phyloP scores from a whole-genome alignment of 2,888 invertebrate genomes.

The Catocala sponsa region DNA sequence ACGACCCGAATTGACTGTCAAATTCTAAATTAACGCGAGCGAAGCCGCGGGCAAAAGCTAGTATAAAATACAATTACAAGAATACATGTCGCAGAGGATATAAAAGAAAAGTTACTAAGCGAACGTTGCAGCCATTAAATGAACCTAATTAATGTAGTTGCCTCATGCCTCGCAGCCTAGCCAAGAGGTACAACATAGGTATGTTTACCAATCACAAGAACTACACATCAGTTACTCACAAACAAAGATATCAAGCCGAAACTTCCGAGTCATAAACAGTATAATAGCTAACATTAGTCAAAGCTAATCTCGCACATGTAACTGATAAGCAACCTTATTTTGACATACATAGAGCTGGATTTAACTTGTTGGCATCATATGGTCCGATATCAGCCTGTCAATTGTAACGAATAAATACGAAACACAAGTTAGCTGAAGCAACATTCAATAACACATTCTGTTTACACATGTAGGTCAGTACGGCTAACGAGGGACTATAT shows the following conservation, averaged over 20 bases:
- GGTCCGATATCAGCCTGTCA: constrained; percentile 24
- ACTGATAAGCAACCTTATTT: constrained; percentile 1
- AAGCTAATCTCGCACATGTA: neutral
- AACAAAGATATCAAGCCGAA: constrained; percentile 3
- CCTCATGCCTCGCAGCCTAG: no score
- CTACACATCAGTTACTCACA: neutral
- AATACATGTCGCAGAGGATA: no score
- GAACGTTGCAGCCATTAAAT: no score
- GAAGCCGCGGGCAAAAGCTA: no score
- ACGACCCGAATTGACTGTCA: no score
- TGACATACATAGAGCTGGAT: neutral
- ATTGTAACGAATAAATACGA: constrained; percentile 51
- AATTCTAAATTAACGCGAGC: no score
- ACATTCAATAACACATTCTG: constrained; percentile 63
- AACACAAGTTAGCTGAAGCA: constrained; percentile 38
- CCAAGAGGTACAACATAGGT: neutral
- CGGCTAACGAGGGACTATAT: constrained; percentile 58
- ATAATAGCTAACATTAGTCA: constrained; percentile 4
- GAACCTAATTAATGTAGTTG: no score
- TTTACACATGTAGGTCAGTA: constrained; percentile 67
- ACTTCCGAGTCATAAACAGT: constrained; percentile 1
- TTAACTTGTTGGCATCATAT: constrained; percentile 6
- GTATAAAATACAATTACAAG: no score
- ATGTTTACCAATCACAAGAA: neutral
- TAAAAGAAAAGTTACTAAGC: no score